Evolutionary conservation across 2,113 vertebrate genomes (phyloP), one percentile per base, ranked within the genome.

Genomic region (Semnornis frantzii): DNA sequence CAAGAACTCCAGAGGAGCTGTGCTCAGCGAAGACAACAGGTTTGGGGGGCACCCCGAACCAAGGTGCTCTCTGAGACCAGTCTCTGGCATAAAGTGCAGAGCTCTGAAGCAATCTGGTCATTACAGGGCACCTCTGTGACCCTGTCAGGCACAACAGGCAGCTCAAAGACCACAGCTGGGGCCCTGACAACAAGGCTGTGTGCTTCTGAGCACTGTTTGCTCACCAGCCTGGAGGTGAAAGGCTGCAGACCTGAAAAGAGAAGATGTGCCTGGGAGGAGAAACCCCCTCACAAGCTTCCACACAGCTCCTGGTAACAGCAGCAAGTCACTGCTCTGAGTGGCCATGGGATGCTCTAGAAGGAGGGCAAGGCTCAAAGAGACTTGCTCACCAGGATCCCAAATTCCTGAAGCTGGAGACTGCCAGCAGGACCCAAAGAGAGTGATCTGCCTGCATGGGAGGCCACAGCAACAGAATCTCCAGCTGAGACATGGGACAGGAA

Each of bases 81-180:
- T 31, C 24, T 37, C 9, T 0, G 0, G 87, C 3, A 0, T 82
- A 59, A 87, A 81, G 65, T 34, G 8, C 3, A 0, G 75, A 62
- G 75, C 71, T 82, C 37, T 10, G 44, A 34, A 69, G 79, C 64
- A 58, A 92, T 1, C 2, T 5, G 25, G 69, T 71, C 52, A 8
- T 14, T 50, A 48, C 7, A 7, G 42, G 42, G 62, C 1, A 0
- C 52, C 52, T 60, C 62, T 57, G 64, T 0, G 6, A 86, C 65
- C 83, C 64, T 0, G 0, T 4, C 72, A 71, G 75, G 63, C 66
- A 65, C 74, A 55, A 10, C 33, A 72, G 52, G 58, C 76, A 74
- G 79, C 80, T 85, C 72, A 86, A 78, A 78, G 76, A 89, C 13
- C 42, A 72, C 33, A 5, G 37, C 8, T 4, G 1, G 2, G 62